Conservation (phyloP, 2,888 invertebrate species). For the Dascillus cervinus region DNA sequence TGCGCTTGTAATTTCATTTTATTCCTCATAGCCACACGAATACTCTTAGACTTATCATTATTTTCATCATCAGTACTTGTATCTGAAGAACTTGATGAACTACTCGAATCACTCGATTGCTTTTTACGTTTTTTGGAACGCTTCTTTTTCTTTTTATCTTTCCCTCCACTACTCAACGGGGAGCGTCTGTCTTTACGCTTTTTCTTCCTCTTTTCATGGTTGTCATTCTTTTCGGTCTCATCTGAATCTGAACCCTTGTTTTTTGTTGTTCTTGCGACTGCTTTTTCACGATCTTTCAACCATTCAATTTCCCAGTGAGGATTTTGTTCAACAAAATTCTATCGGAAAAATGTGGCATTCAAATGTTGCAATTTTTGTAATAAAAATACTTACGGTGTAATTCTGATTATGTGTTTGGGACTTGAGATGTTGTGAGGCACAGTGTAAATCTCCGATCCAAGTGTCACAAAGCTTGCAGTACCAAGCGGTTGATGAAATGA, state of each 20-base stretch:
- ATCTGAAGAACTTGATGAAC: constrained; percentile 42
- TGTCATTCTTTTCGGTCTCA: constrained; percentile 14
- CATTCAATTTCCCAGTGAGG: constrained; percentile 84
- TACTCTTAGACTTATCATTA: constrained; percentile 50
- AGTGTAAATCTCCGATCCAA: constrained; percentile 85
- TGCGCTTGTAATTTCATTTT: constrained; percentile 46
- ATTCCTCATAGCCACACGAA: constrained; percentile 59
- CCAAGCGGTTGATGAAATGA: constrained; percentile 82
- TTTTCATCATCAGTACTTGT: constrained; percentile 39
- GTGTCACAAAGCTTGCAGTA: constrained; percentile 81
- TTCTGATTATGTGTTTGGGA: constrained; percentile 71
- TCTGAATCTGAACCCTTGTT: constrained; percentile 24
- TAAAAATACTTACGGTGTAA: constrained; percentile 65
- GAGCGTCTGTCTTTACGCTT: constrained; percentile 27
- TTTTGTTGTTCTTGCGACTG: constrained; percentile 32
- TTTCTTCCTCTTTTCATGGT: constrained; percentile 18
- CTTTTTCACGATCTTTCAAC: constrained; percentile 64
- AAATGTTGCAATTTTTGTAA: no score
- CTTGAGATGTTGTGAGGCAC: constrained; percentile 79
- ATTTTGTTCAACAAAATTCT: constrained; percentile 77
- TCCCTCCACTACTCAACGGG: constrained; percentile 21
- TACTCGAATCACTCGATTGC: constrained; percentile 38
- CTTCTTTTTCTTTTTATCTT: constrained; percentile 52
- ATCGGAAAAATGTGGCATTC: no score
- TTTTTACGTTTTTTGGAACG: constrained; percentile 34